Base-by-base conservation (phyloP, 1,140 invertebrate species). In the Littorina saxatilis region DNA sequence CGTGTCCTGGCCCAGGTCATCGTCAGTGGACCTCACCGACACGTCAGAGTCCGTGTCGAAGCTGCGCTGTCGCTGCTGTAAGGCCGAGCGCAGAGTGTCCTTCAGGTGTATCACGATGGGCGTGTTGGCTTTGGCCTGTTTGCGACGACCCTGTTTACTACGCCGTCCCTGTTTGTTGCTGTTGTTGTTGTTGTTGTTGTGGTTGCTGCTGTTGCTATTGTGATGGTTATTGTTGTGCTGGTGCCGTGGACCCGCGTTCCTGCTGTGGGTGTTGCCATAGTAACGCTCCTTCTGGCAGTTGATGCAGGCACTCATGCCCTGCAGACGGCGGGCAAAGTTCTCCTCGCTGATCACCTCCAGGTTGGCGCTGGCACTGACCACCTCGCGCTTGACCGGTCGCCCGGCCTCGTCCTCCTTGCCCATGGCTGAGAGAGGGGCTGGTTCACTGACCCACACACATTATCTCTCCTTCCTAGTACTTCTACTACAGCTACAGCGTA, bases 101-200 rank as follows among this genome's bases (percentile, higher is more conserved):
- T 88, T 89, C 40, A 92, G 84, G 32, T 87, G 87, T 35, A 92
- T 90, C 23, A 92, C 88, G 39, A 92, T 90, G 9, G 91, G 90
- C 11, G 87, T 87, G 66, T 90, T 91, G 39, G 90, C 80, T 75
- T 89, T 89, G 13, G 80, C 84, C 37, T 84, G 87, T 50, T 88
- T 88, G 29, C 84, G 82, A 23, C 81, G 85, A 52, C 79, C 80
- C 58, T 78, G 75, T 58, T 84, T 86, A 40, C 58, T 73, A 72
- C 87, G 86, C 40, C 88, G 82, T 55, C 84, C 82, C 76, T 58
- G 83, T 80, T 87, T 86, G 58, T 73, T 83, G 47, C 80, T 85
- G 66, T 40, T 72, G 35, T 68, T 68, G 66, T 39, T 29, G 20
- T 32, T n/a, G 5, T 79, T 43, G 23, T 29, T 70, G 20, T 32